These are phyloP conservation scores for Drosophila demipolita DNA, from an alignment of 2,888 invertebrate species.

Conservation along the genomic window DNA sequence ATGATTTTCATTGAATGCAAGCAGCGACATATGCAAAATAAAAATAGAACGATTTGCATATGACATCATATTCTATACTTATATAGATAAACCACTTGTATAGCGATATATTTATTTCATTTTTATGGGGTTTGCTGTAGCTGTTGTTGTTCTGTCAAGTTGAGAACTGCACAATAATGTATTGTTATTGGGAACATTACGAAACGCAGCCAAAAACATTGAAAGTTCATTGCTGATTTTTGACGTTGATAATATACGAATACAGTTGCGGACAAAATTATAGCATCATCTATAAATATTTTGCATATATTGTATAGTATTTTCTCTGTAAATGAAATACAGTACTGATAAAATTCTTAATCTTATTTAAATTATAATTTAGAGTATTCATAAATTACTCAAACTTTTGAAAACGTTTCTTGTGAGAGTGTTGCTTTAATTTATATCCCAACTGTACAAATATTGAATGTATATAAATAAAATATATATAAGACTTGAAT, in stretches of 20 bases:
- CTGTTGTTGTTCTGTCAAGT: neutral
- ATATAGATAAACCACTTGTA: constrained; percentile 32
- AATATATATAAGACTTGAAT: neutral
- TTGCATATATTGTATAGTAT: neutral
- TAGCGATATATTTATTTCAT: constrained; percentile 1
- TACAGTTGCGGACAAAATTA: neutral
- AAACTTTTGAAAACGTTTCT: neutral
- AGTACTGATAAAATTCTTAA: neutral
- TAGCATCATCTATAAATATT: neutral
- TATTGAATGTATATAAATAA: neutral
- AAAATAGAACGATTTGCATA: constrained; percentile 55
- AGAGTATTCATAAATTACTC: neutral
- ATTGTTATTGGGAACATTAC: constrained; percentile 24
- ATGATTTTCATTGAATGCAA: constrained; percentile 61
- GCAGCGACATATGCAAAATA: constrained; percentile 66
- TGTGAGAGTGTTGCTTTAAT: neutral
- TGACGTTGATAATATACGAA: constrained; percentile 16
- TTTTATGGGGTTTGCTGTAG: constrained; percentile 1
- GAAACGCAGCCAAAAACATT: constrained; percentile 37
- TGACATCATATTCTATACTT: constrained; percentile 63
- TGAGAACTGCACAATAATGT: constrained; percentile 18
- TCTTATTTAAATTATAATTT: too few relatives aligned
- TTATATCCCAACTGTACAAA: neutral
- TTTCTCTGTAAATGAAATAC: too few relatives aligned
- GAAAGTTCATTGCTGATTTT: constrained; percentile 35